Base-by-base conservation (phyloP, 2,797 vertebrate genomes). In the Coregonus suidteri region DNA sequence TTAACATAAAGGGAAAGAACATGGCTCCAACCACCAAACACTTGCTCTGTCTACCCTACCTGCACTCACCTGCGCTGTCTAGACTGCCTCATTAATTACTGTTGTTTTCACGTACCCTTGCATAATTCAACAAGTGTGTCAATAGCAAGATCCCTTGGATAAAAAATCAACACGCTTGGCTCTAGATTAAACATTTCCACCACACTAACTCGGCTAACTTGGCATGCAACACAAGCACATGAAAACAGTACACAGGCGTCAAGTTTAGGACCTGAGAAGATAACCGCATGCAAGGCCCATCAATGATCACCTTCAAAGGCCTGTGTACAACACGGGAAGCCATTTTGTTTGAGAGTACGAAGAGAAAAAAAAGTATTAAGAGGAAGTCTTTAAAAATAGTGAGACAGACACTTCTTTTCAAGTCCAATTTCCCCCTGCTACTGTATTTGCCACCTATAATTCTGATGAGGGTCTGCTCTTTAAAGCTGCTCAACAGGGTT, bases 381-480 rank as follows among this genome's bases (percentile, higher is more conserved):
- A 25, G 25, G 81, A 88, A 88, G 79, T 83, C 79, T 93, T 91
- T 88, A 86, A 86, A 89, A 88, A 89, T 79, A 78, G 73, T 82
- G 78, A 25, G 25, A 25, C 25, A 25, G 25, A 25, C 25, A 25
- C 25, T 25, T 25, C 25, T 25, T 25, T 25, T 25, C 25, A 25
- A 25, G 25, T 25, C 25, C 25, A 25, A 25, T 25, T 25, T 25
- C 25, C 85, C 83, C 81, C 81, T 51, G 75, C 87, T 90, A 87
- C 91, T 91, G 89, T 91, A 89, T 92, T 91, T 94, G 90, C 92
- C 88, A 92, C 86, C 81, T 84, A 92, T 89, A 86, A 87, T 88
- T 91, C 81, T 84, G 82, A 90, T 85, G 88, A 89, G 87, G 59
- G 62, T 53, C 53, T 0, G 7, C 0, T 41, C 7, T 41, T 41